A percentile compares a stretch with the other conserved stretches of the same genome.
phyloP scores from a whole-genome alignment of 2,888 invertebrate genomes.

The Pseudococcus viburni region DNA sequence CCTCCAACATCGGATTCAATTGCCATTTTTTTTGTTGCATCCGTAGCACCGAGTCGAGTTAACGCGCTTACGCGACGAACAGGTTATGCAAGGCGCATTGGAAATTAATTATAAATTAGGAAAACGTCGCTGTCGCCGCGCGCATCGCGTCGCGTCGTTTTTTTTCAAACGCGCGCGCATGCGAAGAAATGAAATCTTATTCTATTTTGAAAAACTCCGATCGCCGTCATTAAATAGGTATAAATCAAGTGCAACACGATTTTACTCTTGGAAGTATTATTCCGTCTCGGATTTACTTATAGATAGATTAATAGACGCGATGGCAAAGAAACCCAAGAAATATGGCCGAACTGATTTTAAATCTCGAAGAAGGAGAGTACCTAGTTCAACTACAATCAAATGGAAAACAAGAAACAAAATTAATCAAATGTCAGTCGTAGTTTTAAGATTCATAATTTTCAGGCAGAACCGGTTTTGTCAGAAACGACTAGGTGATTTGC shows the following conservation, averaged over 20 bases:
- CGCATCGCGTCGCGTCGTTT: neutral
- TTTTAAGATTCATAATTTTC: conserved; percentile 66
- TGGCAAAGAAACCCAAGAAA: conserved; percentile 59
- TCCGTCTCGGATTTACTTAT: conserved; percentile 66
- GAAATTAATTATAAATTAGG: conserved; percentile 44
- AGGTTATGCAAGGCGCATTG: conserved; percentile 25
- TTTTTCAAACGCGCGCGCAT: neutral
- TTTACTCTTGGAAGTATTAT: conserved; percentile 58
- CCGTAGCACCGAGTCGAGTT: neutral
- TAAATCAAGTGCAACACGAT: conserved; percentile 64
- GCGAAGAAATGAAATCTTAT: conserved; percentile 41
- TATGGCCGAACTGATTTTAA: conserved; percentile 66
- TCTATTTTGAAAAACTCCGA: conserved; percentile 58
- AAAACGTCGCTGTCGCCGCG: neutral
- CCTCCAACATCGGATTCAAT: conserved; percentile 48
- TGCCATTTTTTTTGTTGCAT: conserved; percentile 37
- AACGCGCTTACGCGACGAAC: conserved; percentile 42
- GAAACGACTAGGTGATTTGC: conserved; percentile 62
- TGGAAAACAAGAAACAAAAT: conserved; percentile 66
- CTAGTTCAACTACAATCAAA: conserved; percentile 66
- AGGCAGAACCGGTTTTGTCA: conserved; percentile 63
- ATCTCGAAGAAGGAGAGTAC: conserved; percentile 63
- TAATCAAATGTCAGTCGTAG: conserved; percentile 67
- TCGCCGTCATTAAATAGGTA: conserved; percentile 65
- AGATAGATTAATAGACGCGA: conserved; percentile 66